Percentiles rank a stretch among this genome's conserved stretches.
Evolutionary conservation across 2,797 vertebrate genomes (phyloP).

Genomic region (Sebastes vulpes): DNA sequence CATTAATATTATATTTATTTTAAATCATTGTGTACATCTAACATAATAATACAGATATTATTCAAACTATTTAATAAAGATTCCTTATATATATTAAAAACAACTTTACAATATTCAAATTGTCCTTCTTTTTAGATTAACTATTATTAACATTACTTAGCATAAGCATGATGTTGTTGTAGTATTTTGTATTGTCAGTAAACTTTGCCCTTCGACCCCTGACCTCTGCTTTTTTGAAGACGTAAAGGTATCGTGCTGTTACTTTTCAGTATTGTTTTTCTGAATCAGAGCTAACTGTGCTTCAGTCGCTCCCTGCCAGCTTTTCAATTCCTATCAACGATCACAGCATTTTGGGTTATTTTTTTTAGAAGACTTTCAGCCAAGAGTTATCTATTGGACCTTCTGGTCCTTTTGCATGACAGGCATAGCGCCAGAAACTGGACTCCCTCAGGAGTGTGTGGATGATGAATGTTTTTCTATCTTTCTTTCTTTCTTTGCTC

Average conservation of each 20-base stretch:
- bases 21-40: neutral
- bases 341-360: neutral
- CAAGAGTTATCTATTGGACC: conserved; percentile 28
- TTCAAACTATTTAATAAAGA: neutral
- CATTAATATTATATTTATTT: neutral
- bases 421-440: conserved; percentile 35
- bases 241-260: no score
- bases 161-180: neutral
- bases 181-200: neutral
- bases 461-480: conserved; percentile 24
- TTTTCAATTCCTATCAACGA: neutral
- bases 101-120: neutral
- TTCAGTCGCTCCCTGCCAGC: neutral
- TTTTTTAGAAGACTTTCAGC: neutral
- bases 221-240: neutral
- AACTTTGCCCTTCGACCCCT: neutral
- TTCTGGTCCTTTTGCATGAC: conserved; percentile 33
- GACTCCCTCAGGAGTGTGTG: conserved; percentile 1
- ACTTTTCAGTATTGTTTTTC: neutral
- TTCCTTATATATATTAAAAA: no score
- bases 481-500: conserved; percentile 53
- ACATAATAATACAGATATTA: neutral
- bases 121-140: neutral
- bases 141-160: neutral
- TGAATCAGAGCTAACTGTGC: neutral